Base-by-base conservation (phyloP, 2,888 invertebrate species). In the Agelastica alni region DNA sequence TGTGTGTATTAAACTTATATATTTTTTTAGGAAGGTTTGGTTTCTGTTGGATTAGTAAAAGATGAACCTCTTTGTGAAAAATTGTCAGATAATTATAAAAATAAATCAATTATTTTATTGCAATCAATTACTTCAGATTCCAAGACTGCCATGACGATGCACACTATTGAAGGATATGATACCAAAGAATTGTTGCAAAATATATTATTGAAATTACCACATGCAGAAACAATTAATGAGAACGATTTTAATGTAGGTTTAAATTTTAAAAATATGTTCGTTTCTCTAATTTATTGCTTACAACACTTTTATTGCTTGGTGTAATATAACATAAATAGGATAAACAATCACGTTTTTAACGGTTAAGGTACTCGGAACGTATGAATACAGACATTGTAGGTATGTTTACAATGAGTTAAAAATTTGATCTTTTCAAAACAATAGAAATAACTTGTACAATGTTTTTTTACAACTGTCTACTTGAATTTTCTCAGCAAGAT, bases 181-280 rank as follows among this genome's bases (percentile, higher is more conserved):
- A 71, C 76, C 14, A 80, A 83, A 66, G 84, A 84, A 62, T 77
- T 88, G 49, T 77, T 84, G 4, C 78, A 80, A 56, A 77, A 80
- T 62, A 79, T 87, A 41, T 73, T 88, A 39, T 77, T 79, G 48
- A 77, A 82, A 54, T 74, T 89, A 18, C 87, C 87, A 2, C 83
- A 83, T 63, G 81, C 85, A 5, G 70, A 80, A 72, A 75, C 82
- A 70, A 68, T 88, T 60, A 81, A 81, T 68, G 75, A 78, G 58
- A 70, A 79, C 2, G 75, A 83, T 43, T 84, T 89, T 73, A 74
- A 84, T 73, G 88, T 88, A 74, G 79, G 76, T 39, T 30, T 5
- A n/a, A n/a, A n/a, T n/a, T n/a, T n/a, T n/a, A n/a, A n/a, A n/a
- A n/a, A n/a, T n/a, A n/a, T n/a, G n/a, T n/a, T n/a, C n/a, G n/a